These are phyloP conservation scores for Drosophila oshimai DNA, from an alignment of 1,140 invertebrate genomes.

Conservation along the genomic window DNA sequence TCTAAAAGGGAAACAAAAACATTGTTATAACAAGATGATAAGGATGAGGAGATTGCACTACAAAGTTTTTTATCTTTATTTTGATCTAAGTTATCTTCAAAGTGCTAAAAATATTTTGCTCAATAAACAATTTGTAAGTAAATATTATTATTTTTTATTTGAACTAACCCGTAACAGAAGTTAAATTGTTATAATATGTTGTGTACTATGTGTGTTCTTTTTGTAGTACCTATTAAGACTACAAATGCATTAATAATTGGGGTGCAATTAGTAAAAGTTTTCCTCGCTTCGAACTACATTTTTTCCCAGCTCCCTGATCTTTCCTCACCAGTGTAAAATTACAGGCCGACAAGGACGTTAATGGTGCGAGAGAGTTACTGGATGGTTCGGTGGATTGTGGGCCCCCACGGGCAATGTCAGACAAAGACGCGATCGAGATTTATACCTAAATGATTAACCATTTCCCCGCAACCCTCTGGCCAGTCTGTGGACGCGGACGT, in stretches of 20 bases:
- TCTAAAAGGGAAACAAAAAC: too few relatives aligned
- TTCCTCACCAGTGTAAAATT: constrained; percentile 27
- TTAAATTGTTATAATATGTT: too few relatives aligned
- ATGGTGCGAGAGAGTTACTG: constrained; percentile 18
- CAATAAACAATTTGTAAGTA: too few relatives aligned
- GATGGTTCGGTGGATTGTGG: neutral
- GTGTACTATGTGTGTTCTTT: too few relatives aligned
- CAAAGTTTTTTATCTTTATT: too few relatives aligned
- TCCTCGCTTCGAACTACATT: neutral
- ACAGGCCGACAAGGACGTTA: constrained; percentile 42
- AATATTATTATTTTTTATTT: too few relatives aligned
- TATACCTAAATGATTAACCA: constrained; percentile 80
- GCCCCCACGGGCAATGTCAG: constrained; percentile 16
- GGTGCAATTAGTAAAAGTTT: constrained; percentile 1
- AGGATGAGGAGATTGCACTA: too few relatives aligned
- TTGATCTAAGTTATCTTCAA: too few relatives aligned
- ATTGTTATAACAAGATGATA: too few relatives aligned
- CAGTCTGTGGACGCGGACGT: neutral
- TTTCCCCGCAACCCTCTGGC: constrained; percentile 34
- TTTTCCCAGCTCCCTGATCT: neutral
- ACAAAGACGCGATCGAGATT: constrained; percentile 56
- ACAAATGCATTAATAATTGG: neutral
- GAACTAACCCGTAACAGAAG: too few relatives aligned
- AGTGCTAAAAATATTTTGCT: too few relatives aligned
- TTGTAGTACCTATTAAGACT: neutral